Evolutionary conservation across 37 sponge, comb jelly and placozoan species (phyloP).

Genomic region (Eunapius fragilis): DNA sequence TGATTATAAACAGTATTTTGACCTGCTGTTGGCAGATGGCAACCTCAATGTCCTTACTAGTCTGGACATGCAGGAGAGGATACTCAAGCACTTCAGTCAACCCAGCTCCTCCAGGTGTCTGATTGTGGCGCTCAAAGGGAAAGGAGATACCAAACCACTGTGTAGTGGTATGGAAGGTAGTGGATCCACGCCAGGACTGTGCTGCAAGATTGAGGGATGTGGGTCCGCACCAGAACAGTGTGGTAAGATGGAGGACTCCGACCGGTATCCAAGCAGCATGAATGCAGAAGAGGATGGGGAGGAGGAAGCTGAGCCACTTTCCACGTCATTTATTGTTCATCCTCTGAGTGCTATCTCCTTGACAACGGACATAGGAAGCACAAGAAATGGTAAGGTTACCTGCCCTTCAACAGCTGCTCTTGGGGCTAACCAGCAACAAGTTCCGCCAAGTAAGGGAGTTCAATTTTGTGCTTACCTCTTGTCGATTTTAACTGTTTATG

Average conservation of each 20-base stretch:
- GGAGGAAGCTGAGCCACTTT: neutral
- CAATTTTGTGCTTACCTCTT: neutral
- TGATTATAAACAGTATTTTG: constrained; percentile 20
- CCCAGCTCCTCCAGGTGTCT: neutral
- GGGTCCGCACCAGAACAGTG: neutral
- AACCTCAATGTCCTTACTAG: neutral
- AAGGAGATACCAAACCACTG: neutral
- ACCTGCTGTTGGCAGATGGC: constrained; percentile 4
- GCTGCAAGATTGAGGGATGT: neutral
- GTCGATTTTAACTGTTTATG: neutral
- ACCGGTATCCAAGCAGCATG: neutral
- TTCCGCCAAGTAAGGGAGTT: neutral
- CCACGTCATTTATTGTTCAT: neutral
- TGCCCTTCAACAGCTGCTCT: neutral
- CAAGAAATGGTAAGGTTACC: neutral
- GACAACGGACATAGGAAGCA: neutral
- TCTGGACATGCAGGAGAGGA: neutral
- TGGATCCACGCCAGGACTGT: neutral
- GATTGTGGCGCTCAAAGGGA: constrained; percentile 3
- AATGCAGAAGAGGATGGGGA: neutral
- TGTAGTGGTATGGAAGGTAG: neutral
- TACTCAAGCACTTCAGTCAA: neutral
- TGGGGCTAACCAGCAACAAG: neutral
- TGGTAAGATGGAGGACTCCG: neutral
- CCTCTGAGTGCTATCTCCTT: neutral